Conservation (phyloP, 2,797 vertebrate species). For the Champsocephalus gunnari region DNA sequence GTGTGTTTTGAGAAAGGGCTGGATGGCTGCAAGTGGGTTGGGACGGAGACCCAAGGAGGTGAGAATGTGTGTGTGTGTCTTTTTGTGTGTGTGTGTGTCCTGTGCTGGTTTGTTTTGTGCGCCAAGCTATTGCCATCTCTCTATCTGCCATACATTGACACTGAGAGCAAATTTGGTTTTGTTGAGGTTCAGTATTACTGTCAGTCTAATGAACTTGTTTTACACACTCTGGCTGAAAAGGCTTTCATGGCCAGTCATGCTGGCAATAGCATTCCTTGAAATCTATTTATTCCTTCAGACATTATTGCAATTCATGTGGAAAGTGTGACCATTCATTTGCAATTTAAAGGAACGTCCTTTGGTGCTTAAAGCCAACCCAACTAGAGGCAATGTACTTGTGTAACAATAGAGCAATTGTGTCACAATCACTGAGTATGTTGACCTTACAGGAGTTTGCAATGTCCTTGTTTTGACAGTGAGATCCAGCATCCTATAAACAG, state of each 20-base stretch:
- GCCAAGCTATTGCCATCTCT: constrained; percentile 38
- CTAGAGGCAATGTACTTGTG: constrained; percentile 6
- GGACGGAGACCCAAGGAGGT: constrained; percentile 67
- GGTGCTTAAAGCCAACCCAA: neutral
- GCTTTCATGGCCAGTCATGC: constrained; percentile 11
- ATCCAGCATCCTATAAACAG: constrained; percentile 37
- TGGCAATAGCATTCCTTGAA: constrained; percentile 18
- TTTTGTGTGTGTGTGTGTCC: constrained; percentile 17
- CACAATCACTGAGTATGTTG: constrained; percentile 1
- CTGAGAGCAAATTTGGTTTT: constrained; percentile 6
- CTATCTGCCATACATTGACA: constrained; percentile 32
- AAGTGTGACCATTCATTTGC: constrained; percentile 28
- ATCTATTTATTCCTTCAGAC: constrained; percentile 22
- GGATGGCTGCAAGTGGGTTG: constrained; percentile 52
- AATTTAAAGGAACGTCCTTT: constrained; percentile 9
- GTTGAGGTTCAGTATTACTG: constrained; percentile 24
- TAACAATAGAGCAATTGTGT: neutral
- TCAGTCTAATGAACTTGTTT: constrained; percentile 35
- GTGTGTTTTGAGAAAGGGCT: constrained; percentile 63
- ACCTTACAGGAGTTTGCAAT: constrained; percentile 20
- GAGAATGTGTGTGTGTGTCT: constrained; percentile 57
- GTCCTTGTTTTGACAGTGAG: constrained; percentile 62
- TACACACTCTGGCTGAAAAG: constrained; percentile 24
- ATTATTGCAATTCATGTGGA: constrained; percentile 14
- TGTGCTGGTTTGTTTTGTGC: constrained; percentile 24